Evolutionary conservation across 2,888 invertebrate species (phyloP).

Genomic region (Dugesia japonica): DNA sequence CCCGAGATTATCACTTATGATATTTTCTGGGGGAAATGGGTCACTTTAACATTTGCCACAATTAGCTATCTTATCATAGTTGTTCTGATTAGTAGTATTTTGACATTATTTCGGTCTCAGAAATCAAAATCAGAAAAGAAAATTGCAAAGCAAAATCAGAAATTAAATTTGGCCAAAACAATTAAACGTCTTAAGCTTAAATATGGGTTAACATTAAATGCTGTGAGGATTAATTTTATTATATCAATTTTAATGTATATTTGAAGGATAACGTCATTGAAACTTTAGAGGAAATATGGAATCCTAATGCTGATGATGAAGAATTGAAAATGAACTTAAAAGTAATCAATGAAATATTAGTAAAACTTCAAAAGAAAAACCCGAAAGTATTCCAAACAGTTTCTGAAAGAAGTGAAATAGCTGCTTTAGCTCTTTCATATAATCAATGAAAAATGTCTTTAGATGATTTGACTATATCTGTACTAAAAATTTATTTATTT

Average conservation of each 20-base stretch:
- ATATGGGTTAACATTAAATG: neutral
- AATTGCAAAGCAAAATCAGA: neutral
- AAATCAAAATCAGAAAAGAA: neutral
- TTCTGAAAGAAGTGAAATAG: neutral
- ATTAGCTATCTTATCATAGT: neutral
- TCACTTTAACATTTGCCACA: neutral
- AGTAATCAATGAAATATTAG: neutral
- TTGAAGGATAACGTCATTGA: neutral
- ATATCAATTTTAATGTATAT: neutral
- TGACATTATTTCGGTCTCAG: neutral
- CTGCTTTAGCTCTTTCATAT: neutral
- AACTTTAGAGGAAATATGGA: conserved; percentile 2
- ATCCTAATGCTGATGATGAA: neutral
- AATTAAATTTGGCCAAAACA: neutral
- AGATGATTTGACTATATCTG: no score
- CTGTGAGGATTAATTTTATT: neutral
- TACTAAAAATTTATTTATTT: no score
- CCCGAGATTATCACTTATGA: neutral
- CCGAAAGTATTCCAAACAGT: neutral
- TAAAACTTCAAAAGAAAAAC: neutral
- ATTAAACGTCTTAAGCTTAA: neutral
- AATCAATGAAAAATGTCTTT: neutral
- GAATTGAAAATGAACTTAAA: neutral
- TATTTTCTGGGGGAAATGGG: neutral
- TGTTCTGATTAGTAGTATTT: neutral